phyloP scores from a whole-genome alignment of 2,888 invertebrate species.

The Acrocera orbiculus region DNA sequence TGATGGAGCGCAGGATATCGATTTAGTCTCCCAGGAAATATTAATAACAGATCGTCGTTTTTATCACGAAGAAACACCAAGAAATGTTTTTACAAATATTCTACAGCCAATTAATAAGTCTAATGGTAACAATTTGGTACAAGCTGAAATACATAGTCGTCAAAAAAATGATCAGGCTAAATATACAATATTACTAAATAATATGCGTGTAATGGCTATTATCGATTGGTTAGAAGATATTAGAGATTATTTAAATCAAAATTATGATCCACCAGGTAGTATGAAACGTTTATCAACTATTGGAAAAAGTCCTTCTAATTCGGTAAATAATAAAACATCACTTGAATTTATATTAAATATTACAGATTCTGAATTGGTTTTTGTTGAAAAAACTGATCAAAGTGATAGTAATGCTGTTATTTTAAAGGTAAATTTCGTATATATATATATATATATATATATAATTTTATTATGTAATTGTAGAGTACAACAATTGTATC shows the following conservation, averaged over 20 bases:
- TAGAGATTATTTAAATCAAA: slow-evolving; percentile 54
- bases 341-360: slow-evolving; percentile 78
- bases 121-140: slow-evolving; percentile 36
- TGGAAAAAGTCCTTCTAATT: slow-evolving; percentile 7
- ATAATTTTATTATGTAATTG: not conserved
- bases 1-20: slow-evolving; percentile 79
- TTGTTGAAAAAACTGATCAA: slow-evolving; percentile 77
- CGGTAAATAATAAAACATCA: slow-evolving; percentile 13
- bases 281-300: not conserved
- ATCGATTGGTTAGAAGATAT: slow-evolving; percentile 86
- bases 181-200: slow-evolving; percentile 79
- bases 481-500: slow-evolving; percentile 72
- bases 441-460: not conserved
- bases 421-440: slow-evolving; percentile 40
- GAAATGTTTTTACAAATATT: slow-evolving; percentile 78
- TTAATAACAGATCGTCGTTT: slow-evolving; percentile 24
- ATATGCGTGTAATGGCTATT: slow-evolving; percentile 86
- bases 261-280: slow-evolving; percentile 26
- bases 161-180: slow-evolving; percentile 48
- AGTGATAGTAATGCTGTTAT: slow-evolving; percentile 90
- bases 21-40: slow-evolving; percentile 70
- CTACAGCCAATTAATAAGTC: slow-evolving; percentile 55
- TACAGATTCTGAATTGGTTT: slow-evolving; percentile 86
- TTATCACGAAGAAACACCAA: slow-evolving; percentile 18
- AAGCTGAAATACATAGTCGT: slow-evolving; percentile 59